phyloP scores from a whole-genome alignment of 2,113 vertebrate genomes.

The Petrocephalus microphthalmus region DNA sequence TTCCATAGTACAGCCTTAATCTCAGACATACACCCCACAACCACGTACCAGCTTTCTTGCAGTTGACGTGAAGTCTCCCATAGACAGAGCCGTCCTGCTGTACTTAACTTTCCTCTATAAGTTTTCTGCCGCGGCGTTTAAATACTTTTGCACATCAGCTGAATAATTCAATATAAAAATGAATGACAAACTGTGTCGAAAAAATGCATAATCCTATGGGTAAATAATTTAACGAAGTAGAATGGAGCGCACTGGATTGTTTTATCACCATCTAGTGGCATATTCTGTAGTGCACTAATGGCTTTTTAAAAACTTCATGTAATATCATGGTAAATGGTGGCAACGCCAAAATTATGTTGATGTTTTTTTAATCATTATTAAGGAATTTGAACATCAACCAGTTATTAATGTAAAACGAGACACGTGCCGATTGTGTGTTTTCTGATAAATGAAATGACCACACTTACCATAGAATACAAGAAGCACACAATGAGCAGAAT shows the following conservation, averaged over 20 bases:
- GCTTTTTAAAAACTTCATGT: background rate
- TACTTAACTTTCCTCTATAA: background rate
- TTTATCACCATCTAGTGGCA: constrained; percentile 15
- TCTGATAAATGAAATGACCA: background rate
- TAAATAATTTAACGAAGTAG: background rate
- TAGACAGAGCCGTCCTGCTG: background rate
- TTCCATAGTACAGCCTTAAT: background rate
- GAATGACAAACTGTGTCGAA: background rate
- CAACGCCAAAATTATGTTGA: background rate
- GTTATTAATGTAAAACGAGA: background rate
- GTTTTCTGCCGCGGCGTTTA: background rate
- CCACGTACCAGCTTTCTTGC: background rate
- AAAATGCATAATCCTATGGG: background rate
- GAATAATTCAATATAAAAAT: background rate
- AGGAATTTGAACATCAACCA: background rate
- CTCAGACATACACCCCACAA: background rate
- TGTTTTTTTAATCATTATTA: background rate
- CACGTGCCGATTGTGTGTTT: background rate
- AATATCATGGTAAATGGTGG: background rate
- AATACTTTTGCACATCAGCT: background rate
- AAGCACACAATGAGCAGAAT: background rate
- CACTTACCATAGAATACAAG: background rate
- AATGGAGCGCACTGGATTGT: background rate
- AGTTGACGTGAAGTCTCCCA: background rate
- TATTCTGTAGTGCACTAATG: background rate